A percentile compares a stretch with the other conserved stretches of the same genome.
Evolutionary conservation across 2,113 vertebrate species (phyloP).

Genomic region (Crocuta crocuta): DNA sequence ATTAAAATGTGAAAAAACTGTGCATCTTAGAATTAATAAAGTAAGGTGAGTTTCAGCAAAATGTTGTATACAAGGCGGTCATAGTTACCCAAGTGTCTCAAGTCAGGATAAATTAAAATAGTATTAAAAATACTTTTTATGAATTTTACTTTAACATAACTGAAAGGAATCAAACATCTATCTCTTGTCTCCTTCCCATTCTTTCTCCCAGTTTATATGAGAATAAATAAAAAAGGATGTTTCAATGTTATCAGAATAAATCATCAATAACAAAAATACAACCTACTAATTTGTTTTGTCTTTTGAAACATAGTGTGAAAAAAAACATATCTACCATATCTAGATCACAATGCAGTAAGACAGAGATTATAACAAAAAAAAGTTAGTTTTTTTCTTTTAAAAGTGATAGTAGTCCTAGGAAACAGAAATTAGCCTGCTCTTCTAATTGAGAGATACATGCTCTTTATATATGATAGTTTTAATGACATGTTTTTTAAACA

Average conservation of each 20-base stretch:
- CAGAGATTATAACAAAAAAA: background rate
- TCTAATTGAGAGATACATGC: background rate
- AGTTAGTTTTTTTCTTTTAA: background rate
- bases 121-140: slow-evolving; percentile 23
- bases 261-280: slow-evolving; percentile 1
- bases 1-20: slow-evolving; percentile 16
- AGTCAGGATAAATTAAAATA: background rate
- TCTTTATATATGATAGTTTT: background rate
- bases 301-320: slow-evolving; percentile 34
- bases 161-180: slow-evolving; percentile 9
- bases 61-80: background rate
- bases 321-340: slow-evolving; percentile 4
- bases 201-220: background rate
- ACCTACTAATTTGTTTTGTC: background rate
- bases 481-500: background rate
- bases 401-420: background rate
- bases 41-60: background rate
- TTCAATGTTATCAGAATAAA: background rate
- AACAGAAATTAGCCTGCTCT: slow-evolving; percentile 29
- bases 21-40: slow-evolving; percentile 28
- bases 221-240: slow-evolving; percentile 27
- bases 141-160: slow-evolving; percentile 38
- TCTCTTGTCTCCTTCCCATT: background rate
- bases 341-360: background rate
- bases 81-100: slow-evolving; percentile 1